Evolutionary conservation across 2,113 vertebrate genomes (phyloP).

Genomic region (Bambusicola thoracicus): DNA sequence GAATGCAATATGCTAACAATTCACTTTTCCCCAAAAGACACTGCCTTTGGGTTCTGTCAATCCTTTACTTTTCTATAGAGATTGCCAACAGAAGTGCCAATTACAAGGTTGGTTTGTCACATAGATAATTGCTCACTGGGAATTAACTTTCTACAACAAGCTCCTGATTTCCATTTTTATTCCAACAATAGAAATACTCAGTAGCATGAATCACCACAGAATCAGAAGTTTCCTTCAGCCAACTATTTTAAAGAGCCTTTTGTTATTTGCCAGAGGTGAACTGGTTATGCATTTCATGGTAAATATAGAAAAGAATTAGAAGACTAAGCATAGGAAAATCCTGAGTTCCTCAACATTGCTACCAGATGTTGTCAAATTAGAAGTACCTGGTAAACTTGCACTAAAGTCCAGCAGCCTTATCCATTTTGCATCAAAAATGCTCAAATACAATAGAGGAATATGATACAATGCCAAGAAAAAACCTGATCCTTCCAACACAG

Average conservation of each 20-base stretch:
- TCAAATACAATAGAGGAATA: neutral
- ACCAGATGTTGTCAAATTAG: neutral
- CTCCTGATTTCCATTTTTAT: constrained; percentile 31
- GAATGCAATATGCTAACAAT: neutral
- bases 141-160: constrained; percentile 46
- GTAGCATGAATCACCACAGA: constrained; percentile 14
- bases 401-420: neutral
- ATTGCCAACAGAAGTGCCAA: constrained; percentile 43
- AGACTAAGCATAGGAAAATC: neutral
- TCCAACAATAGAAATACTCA: constrained; percentile 20
- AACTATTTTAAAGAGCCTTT: neutral
- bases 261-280: neutral
- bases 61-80: constrained; percentile 18
- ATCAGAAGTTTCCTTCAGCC: neutral
- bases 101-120: constrained; percentile 60
- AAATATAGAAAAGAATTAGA: neutral
- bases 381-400: neutral
- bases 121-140: constrained; percentile 53
- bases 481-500: neutral
- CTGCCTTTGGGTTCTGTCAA: neutral
- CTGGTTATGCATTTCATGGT: neutral
- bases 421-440: neutral
- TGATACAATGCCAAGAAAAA: neutral
- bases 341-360: neutral
- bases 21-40: neutral